These are phyloP conservation scores for Hylia prasina DNA, from an alignment of 2,113 vertebrate genomes.

Conservation along the genomic window DNA sequence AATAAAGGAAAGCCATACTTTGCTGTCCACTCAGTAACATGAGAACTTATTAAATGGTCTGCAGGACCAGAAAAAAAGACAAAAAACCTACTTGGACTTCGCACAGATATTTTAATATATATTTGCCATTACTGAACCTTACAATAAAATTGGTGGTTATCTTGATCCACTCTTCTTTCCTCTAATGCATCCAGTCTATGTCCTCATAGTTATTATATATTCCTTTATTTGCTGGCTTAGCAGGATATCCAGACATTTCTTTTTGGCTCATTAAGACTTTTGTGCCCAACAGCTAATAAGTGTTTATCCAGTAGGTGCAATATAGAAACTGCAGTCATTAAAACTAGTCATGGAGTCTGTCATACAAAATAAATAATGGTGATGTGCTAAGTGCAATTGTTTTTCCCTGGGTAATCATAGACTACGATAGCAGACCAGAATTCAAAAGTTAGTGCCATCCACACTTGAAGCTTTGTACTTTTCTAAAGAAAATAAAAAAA, in stretches of 20 bases:
- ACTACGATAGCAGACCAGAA: background rate
- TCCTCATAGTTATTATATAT: background rate
- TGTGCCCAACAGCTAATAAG: background rate
- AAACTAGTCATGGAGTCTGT: background rate
- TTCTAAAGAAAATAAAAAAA: background rate
- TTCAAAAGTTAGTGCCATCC: background rate
- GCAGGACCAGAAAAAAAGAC: background rate
- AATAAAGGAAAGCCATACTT: background rate
- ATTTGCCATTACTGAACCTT: background rate
- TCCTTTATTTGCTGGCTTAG: background rate
- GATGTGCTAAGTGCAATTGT: background rate
- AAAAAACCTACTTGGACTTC: background rate
- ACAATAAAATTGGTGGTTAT: background rate
- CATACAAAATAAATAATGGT: background rate
- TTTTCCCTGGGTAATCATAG: background rate
- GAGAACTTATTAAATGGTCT: background rate
- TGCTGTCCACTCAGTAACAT: background rate
- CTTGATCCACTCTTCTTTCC: background rate
- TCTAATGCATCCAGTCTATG: background rate
- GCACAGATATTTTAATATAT: background rate
- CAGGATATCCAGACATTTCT: background rate
- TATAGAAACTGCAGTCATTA: background rate
- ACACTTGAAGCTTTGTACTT: background rate
- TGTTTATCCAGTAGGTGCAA: background rate
- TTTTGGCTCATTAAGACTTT: background rate